These are phyloP conservation scores for Colletes latitarsis DNA, from an alignment of 1,140 invertebrate species.

Conservation along the genomic window DNA sequence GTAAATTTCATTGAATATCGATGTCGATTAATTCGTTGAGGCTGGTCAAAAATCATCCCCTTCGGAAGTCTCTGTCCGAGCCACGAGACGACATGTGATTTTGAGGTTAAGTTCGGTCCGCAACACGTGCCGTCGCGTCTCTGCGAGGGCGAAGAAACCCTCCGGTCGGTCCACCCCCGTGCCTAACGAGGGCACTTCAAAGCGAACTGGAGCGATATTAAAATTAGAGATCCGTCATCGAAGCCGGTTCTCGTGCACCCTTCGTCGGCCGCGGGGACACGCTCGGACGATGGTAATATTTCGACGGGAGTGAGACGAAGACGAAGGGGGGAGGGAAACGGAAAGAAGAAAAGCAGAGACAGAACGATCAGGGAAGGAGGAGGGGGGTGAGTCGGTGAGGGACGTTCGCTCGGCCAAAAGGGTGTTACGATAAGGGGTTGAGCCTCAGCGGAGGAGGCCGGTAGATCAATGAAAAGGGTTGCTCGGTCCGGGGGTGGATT, in stretches of 20 bases:
- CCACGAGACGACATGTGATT: constrained; percentile 46
- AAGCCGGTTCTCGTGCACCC: constrained; percentile 44
- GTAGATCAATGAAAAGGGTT: constrained; percentile 78
- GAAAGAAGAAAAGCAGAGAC: constrained; percentile 52
- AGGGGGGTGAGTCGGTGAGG: constrained; percentile 52
- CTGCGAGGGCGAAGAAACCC: constrained; percentile 58
- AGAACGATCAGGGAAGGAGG: constrained; percentile 34
- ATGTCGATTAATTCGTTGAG: no score
- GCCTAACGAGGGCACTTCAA: constrained; percentile 73
- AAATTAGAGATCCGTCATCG: constrained; percentile 74
- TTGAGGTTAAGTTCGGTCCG: constrained; percentile 49
- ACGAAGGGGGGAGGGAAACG: constrained; percentile 24
- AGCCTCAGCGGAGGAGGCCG: constrained; percentile 68
- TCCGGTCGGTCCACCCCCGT: constrained; percentile 55
- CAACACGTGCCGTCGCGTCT: constrained; percentile 59
- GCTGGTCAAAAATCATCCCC: constrained; percentile 1
- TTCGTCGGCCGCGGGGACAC: constrained; percentile 49
- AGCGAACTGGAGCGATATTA: constrained; percentile 75
- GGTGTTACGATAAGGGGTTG: constrained; percentile 78
- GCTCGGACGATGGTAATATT: constrained; percentile 68
- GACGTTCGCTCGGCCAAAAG: constrained; percentile 69
- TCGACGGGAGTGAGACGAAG: constrained; percentile 48
- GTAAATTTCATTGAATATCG: no score
- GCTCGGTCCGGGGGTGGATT: constrained; percentile 68
- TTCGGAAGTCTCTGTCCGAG: neutral